Base-by-base conservation (phyloP, 2,797 vertebrate genomes). In the Crenichthys baileyi region DNA sequence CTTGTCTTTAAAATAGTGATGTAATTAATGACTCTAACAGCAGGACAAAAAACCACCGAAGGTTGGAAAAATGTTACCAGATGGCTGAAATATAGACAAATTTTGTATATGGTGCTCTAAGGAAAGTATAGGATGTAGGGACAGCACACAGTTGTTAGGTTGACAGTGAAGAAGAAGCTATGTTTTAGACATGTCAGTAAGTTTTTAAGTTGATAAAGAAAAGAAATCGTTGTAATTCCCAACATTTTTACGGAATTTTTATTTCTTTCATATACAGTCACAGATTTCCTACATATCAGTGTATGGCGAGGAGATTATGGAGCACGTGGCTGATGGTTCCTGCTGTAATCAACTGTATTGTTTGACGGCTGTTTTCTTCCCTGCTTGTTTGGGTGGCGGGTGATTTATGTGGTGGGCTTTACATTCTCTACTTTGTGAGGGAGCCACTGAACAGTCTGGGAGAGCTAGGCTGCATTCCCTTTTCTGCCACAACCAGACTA, bases 21-120 rank as follows among this genome's bases (percentile, higher is more conserved):
- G 94, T 95, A 94, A 95, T 96, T 92, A 96, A 96, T 95, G 94
- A 93, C 91, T 96, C 78, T 85, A 95, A 85, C 95, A 95, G 86
- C 86, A 88, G 87, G 88, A 87, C 89, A 82, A 81, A 87, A 90
- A 93, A 89, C 94, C 94, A 83, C 93, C 93, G 83, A 80, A 82
- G 87, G 83, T 81, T 68, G 77, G 90, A 85, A 92, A 95, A 96
- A 94, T 90, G 89, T 86, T 94, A 93, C 95, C 94, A 95, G 93
- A 95, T 96, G 95, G 87, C 75, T 83, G 61, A 90, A 90, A 86
- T 82, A 90, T 89, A 92, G 88, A 85, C 90, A 90, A 84, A 91
- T 90, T 92, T 88, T 31, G 88, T 90, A 75, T 82, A 78, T 91
- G 87, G 82, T 72, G 68, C 60, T 61, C 46, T 78, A 75, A 81